These are phyloP conservation scores for Cyclura pinguis DNA, from an alignment of 2,797 vertebrate genomes.

Conservation along the genomic window DNA sequence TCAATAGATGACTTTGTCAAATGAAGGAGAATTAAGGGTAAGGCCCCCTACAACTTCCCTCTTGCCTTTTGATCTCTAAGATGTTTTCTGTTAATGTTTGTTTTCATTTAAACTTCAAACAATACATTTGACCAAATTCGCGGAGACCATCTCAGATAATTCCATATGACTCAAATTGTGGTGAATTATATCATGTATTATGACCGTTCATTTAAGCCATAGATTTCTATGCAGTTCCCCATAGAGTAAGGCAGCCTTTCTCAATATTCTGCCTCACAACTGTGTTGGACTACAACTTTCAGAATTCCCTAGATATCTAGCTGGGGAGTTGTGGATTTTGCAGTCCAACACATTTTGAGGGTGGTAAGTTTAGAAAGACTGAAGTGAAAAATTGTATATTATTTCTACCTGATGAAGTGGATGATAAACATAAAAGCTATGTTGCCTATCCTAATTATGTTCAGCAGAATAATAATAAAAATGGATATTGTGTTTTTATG, in stretches of 20 bases:
- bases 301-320: not conserved
- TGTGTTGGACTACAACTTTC: not conserved
- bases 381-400: not conserved
- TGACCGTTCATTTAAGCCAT: not conserved
- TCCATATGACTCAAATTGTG: not conserved
- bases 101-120: not conserved
- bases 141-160: not conserved
- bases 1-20: conserved; percentile 2
- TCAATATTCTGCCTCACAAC: not conserved
- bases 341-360: not conserved
- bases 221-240: not conserved
- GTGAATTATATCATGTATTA: not conserved
- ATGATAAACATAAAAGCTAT: conserved; percentile 13
- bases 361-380: not conserved
- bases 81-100: not conserved
- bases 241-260: not conserved
- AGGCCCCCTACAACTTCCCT: not conserved
- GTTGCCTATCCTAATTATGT: conserved; percentile 2
- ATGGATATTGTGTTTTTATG: not conserved
- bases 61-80: not conserved
- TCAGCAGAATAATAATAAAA: not conserved
- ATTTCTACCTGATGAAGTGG: not conserved
- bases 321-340: not conserved
- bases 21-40: not conserved
- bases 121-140: not conserved